Evolutionary conservation across 2,113 vertebrate species (phyloP), one percentile per base, ranked within the genome.

Genomic region (Ivindomyrus marchei): DNA sequence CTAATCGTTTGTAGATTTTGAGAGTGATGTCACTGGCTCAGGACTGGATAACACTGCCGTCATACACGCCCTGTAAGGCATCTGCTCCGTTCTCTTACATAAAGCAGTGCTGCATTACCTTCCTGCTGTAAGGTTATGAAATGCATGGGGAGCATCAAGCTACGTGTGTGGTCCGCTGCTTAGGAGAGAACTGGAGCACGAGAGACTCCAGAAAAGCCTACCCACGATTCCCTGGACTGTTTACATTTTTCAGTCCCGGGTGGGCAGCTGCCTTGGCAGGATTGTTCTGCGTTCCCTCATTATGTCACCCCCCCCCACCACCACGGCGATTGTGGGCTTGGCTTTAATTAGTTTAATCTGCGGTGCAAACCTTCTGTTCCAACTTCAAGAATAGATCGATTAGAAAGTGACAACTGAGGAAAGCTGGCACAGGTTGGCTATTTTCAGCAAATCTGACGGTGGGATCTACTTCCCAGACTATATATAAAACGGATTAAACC

Each of bases 1-100:
- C 94, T 94, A 80, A 94, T 95, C 93, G 92, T 93, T 94, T 95
- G 94, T 95, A 94, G 95, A 95, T 95, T 95, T 96, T 95, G 93
- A 21, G 84, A 92, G 94, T 95, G 95, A 96, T 91, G 93, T 95
- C 94, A 94, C 92, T 47, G 89, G 36, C 15, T 80, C 39, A 77
- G 87, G 93, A 95, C 94, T 95, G 95, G 95, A 92, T 92, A 91
- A 87, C 21, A 77, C 15, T 13, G 83, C 24, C 27, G 89, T 85
- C 93, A 93, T 94, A 93, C 90, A 90, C 92, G 90, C 74, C 84
- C 74, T 46, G 24, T 89, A 89, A 88, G 46, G 92, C 93, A 94
- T 94, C 94, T 93, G 94, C 90, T 94, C 94, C 93, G 94, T 94
- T 94, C 93, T 90, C 92, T 96, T 96, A 95, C 93, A 93, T 96